Conservation (phyloP, 2,888 invertebrate genomes). For the Epiperipatus broadwayi region DNA sequence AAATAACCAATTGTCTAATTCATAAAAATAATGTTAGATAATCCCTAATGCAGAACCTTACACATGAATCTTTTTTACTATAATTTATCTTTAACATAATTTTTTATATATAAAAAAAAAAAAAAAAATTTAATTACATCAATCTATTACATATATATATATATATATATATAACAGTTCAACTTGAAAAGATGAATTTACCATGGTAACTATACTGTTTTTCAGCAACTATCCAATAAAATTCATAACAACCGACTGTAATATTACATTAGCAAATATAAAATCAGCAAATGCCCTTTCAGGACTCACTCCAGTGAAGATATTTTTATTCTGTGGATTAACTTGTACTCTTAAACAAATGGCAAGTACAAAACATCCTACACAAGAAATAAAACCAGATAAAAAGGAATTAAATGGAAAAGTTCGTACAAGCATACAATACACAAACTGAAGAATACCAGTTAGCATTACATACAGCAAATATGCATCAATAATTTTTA, state of each 20-base stretch:
- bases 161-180: too few species aligned
- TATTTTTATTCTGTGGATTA: slow-evolving; percentile 82
- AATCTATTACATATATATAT: too few species aligned
- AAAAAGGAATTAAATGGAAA: slow-evolving; percentile 99
- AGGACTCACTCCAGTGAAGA: slow-evolving; percentile 77
- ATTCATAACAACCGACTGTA: slow-evolving; percentile 93
- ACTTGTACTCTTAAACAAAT: slow-evolving; percentile 91
- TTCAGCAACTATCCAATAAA: slow-evolving; percentile 98
- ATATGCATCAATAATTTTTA: slow-evolving; percentile 93
- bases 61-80: too few species aligned
- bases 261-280: slow-evolving; percentile 85
- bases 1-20: too few species aligned
- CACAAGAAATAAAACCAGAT: slow-evolving; percentile 92
- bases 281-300: slow-evolving; percentile 98
- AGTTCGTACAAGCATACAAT: slow-evolving; percentile 91
- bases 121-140: too few species aligned
- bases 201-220: too few species aligned
- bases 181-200: too few species aligned
- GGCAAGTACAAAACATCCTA: slow-evolving; percentile 88
- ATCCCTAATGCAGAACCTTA: too few species aligned
- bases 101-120: too few species aligned
- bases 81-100: too few species aligned
- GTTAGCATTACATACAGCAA: slow-evolving; percentile 81
- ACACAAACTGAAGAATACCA: slow-evolving; percentile 81
- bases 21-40: too few species aligned